These are phyloP conservation scores for Moxostoma hubbsi DNA, from an alignment of 2,797 vertebrate species.

Conservation along the genomic window DNA sequence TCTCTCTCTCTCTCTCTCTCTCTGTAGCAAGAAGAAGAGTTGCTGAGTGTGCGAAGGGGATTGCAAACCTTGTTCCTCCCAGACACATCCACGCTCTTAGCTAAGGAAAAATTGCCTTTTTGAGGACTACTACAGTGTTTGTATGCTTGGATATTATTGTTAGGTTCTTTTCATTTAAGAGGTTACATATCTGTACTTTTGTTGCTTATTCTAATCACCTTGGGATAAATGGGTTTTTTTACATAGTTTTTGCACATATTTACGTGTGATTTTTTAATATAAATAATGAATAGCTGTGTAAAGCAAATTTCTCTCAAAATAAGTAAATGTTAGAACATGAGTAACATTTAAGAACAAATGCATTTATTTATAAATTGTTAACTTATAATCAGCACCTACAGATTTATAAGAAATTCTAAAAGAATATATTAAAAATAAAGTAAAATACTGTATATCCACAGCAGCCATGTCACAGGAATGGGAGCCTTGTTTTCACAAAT, in stretches of 20 bases:
- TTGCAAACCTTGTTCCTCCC: constrained; percentile 83
- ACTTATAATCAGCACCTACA: constrained; percentile 38
- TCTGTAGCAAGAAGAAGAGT: constrained; percentile 86
- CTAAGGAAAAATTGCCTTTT: not conserved
- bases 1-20: constrained; percentile 23
- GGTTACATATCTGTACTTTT: constrained; percentile 38
- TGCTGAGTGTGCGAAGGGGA: constrained; percentile 84
- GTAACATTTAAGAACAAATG: constrained; percentile 29
- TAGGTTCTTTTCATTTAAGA: constrained; percentile 39
- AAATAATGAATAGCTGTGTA: constrained; percentile 47
- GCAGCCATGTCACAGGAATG: not conserved
- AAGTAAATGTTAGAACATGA: constrained; percentile 38
- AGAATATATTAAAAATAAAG: not conserved
- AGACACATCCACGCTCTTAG: constrained; percentile 68
- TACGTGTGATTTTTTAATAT: constrained; percentile 57
- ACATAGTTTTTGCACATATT: constrained; percentile 11
- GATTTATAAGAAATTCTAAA: constrained; percentile 44
- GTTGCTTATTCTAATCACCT: constrained; percentile 36
- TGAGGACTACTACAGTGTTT: not conserved
- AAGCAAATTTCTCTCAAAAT: constrained; percentile 66
- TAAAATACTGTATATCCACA: not conserved
- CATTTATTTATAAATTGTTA: constrained; percentile 51
- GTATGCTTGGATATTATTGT: constrained; percentile 54
- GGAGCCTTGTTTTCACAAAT: too few species aligned
- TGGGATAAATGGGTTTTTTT: constrained; percentile 37